Conservation (phyloP, 2,888 invertebrate species). For the Koerneria pararmatus region DNA sequence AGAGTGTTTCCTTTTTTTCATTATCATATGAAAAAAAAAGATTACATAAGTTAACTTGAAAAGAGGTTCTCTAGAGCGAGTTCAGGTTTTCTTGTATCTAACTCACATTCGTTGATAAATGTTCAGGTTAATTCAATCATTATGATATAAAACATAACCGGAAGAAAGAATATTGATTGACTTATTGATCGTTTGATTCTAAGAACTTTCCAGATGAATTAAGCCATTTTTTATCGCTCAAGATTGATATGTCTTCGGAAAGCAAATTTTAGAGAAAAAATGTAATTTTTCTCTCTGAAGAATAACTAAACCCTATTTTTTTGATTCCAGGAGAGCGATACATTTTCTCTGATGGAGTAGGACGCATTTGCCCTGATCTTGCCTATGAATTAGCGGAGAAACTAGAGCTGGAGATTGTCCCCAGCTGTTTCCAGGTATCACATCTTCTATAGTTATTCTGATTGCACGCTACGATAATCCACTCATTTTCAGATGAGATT, state of each 20-base stretch:
- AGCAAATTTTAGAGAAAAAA: too few species aligned
- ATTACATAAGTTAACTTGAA: too few species aligned
- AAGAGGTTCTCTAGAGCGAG: too few species aligned
- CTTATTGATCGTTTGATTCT: not conserved
- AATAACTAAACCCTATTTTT: too few species aligned
- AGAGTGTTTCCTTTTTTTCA: too few species aligned
- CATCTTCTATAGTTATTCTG: not conserved
- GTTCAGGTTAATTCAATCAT: too few species aligned
- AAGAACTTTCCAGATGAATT: too few species aligned
- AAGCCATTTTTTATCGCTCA: not conserved
- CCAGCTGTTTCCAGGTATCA: conserved; percentile 44
- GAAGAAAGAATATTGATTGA: conserved; percentile 5
- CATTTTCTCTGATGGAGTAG: conserved; percentile 56
- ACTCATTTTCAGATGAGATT: conserved; percentile 43
- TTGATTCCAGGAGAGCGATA: conserved; percentile 27
- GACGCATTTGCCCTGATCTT: conserved; percentile 27
- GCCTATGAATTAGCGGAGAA: conserved; percentile 29
- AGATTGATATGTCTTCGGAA: not conserved
- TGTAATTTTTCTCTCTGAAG: too few species aligned
- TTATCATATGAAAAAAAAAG: too few species aligned
- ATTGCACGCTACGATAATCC: not conserved
- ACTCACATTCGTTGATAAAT: too few species aligned
- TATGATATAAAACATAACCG: too few species aligned
- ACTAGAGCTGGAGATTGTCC: conserved; percentile 33
- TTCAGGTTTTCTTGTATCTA: too few species aligned